Percentiles rank a stretch among this genome's conserved stretches.
These are phyloP conservation scores for Drosophila prolongata DNA, from an alignment of 2,888 invertebrate species.

Conservation along the genomic window DNA sequence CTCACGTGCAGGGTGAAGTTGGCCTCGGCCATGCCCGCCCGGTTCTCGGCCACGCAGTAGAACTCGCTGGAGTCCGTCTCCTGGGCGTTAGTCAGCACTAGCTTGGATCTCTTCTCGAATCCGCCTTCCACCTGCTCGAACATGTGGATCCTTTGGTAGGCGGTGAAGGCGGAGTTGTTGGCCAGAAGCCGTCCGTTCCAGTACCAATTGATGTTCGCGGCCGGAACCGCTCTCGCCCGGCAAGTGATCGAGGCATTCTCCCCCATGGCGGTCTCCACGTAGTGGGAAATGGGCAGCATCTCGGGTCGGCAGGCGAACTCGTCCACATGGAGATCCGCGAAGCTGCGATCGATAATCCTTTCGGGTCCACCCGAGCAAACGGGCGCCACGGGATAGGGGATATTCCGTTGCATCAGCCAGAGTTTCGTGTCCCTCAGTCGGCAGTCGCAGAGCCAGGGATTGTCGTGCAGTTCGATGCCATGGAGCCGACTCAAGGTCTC, in stretches of 20 bases:
- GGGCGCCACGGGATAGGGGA: conserved; percentile 91
- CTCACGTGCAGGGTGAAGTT: conserved; percentile 95
- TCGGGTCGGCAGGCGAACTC: conserved; percentile 95
- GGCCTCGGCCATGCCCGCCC: conserved; percentile 93
- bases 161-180: conserved; percentile 92
- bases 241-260: conserved; percentile 94
- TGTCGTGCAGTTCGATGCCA: conserved; percentile 93
- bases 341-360: conserved; percentile 89
- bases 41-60: conserved; percentile 95
- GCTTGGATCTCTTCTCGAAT: conserved; percentile 90
- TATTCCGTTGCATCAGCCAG: conserved; percentile 92
- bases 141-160: conserved; percentile 91
- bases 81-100: conserved; percentile 92
- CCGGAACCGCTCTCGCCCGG: conserved; percentile 91
- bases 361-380: conserved; percentile 90
- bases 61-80: conserved; percentile 93
- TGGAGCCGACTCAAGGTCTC: conserved; percentile 90
- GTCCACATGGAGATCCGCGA: conserved; percentile 91
- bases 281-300: conserved; percentile 90
- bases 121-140: conserved; percentile 87
- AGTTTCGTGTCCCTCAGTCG: conserved; percentile 91
- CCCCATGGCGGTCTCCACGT: conserved; percentile 91
- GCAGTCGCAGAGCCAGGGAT: conserved; percentile 96
- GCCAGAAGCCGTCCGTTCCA: conserved; percentile 92
- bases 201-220: conserved; percentile 93